phyloP scores from a whole-genome alignment of 2,888 invertebrate genomes.

The Drosophila emarginata region DNA sequence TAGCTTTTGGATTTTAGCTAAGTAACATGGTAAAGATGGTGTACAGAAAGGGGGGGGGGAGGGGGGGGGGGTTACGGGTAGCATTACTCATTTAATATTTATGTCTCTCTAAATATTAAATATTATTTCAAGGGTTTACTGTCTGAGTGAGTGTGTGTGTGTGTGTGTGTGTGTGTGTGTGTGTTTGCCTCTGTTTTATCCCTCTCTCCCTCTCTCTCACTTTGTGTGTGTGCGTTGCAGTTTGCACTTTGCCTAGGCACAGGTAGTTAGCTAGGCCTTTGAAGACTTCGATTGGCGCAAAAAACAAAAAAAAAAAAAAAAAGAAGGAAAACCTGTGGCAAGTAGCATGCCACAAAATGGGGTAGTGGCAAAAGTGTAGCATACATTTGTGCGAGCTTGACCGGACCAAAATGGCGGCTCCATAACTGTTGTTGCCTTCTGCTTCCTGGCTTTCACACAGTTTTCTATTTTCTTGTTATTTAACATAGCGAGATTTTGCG shows the following conservation, averaged over 20 bases:
- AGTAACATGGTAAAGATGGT: conserved; percentile 75
- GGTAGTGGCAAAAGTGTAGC: conserved; percentile 53
- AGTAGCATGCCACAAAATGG: conserved; percentile 8
- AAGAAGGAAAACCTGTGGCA: too few species aligned
- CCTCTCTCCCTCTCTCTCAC: neutral
- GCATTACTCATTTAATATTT: conserved; percentile 82
- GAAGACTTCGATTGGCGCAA: conserved; percentile 55
- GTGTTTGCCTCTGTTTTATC: neutral
- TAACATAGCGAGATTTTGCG: conserved; percentile 60
- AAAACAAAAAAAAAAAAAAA: too few species aligned
- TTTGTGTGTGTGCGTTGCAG: conserved; percentile 18
- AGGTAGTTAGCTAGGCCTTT: conserved; percentile 30
- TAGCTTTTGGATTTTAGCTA: conserved; percentile 82
- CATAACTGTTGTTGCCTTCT: conserved; percentile 41
- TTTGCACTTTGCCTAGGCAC: conserved; percentile 8
- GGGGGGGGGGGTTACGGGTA: conserved; percentile 20
- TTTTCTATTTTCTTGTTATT: conserved; percentile 44
- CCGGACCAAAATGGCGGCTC: conserved; percentile 59
- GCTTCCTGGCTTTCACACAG: conserved; percentile 50
- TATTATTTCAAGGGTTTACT: conserved; percentile 82
- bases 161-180: conserved; percentile 28
- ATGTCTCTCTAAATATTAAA: conserved; percentile 83
- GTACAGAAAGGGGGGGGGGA: neutral
- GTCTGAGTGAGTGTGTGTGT: conserved; percentile 16
- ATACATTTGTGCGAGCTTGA: conserved; percentile 73